Evolutionary conservation across 2,797 vertebrate species (phyloP).

Genomic region (Epinephelus awoara): DNA sequence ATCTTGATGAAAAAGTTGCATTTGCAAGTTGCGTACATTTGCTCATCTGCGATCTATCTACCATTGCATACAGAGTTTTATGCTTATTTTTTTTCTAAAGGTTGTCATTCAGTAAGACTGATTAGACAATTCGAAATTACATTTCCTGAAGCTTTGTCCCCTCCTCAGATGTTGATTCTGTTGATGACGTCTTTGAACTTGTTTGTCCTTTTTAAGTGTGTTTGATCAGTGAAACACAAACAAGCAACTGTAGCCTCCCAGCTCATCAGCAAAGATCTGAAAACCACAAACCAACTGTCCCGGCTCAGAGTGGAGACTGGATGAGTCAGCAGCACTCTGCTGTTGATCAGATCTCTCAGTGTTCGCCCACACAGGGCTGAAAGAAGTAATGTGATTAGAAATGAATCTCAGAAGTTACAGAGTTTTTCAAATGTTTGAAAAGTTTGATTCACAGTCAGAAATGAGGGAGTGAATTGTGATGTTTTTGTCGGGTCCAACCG

Average conservation of each 20-base stretch:
- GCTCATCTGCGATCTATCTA: no score
- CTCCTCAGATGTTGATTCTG: not conserved
- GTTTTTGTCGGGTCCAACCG: not conserved
- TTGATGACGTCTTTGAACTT: not conserved
- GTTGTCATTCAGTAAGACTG: no score
- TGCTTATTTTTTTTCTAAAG: no score
- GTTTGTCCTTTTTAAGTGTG: not conserved
- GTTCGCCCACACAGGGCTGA: not conserved
- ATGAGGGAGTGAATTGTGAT: not conserved
- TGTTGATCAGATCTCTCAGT: not conserved
- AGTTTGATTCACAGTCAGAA: not conserved
- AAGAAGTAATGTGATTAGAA: slow-evolving; percentile 1
- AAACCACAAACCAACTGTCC: not conserved
- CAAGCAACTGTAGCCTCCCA: not conserved
- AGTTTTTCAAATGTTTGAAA: not conserved
- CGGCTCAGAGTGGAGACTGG: not conserved
- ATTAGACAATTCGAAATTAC: not conserved
- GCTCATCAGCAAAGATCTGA: slow-evolving; percentile 23
- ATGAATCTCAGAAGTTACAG: not conserved
- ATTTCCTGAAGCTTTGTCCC: not conserved
- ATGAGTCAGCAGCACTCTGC: slow-evolving; percentile 33
- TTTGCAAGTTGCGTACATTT: no score
- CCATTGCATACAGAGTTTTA: no score
- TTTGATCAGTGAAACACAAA: slow-evolving; percentile 8
- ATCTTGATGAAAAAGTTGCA: no score